Base-by-base conservation (phyloP, 2,113 vertebrate genomes). In the Pomatostomus ruficeps region DNA sequence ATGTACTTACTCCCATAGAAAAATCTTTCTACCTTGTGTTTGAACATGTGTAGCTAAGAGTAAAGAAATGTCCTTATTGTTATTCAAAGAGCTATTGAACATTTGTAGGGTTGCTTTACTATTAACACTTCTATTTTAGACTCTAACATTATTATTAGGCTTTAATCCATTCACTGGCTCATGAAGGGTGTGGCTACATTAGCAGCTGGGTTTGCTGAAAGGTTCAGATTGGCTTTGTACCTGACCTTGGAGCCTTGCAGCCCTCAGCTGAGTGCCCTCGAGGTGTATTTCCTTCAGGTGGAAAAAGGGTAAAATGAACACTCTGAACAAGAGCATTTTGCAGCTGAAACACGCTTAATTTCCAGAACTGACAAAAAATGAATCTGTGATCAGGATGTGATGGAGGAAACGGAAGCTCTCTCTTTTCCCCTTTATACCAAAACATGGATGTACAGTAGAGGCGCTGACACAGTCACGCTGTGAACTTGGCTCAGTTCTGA, bases 391-490 rank as follows among this genome's bases (percentile, higher is more conserved):
- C 25, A 26, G 38, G 54, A 38, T 36, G 11, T 68, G 45, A 4
- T 38, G 72, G 21, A 33, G 15, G 31, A 87, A 82, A 19, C 13
- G 2, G 35, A 59, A 67, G 24, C 2, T 45, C 3, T 73, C 11
- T 79, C 14, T 35, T 81, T 81, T 18, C 28, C 40, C 3, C 9
- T 80, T 62, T 45, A 16, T n/a, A 26, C 26, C n/a, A 55, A 57
- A 70, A 43, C 26, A 36, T 2, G 42, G 20, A 16, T 0, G 1
- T 38, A 6, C 29, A 24, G 9, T 19, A 28, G 33, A 31, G 9
- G 6, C 12, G 33, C n/a, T 5, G 12, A 62, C 25, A 40, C 15
- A 24, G 4, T 48, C 2, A 1, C 1, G 1, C 24, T 10, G 1
- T 70, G 24, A 71, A 28, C 17, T 73, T 36, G 31, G 25, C 73